Evolutionary conservation across 2,797 vertebrate genomes (phyloP).

Genomic region (Antennarius maculatus): DNA sequence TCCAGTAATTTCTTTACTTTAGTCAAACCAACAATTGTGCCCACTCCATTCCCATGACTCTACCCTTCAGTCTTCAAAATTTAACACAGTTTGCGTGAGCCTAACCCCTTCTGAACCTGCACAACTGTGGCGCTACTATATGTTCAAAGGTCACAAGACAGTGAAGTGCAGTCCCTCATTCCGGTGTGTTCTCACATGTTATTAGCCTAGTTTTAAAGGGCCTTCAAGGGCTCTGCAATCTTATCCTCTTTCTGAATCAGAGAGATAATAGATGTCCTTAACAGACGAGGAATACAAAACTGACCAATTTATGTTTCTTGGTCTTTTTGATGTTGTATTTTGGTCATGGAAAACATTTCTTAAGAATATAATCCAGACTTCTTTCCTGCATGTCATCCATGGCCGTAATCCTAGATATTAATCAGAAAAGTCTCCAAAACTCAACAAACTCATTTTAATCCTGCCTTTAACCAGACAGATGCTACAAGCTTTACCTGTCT

Average conservation of each 20-base stretch:
- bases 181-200: constrained; percentile 28
- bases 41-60: background rate
- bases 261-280: constrained; percentile 70
- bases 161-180: constrained; percentile 34
- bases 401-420: background rate
- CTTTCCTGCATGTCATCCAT: background rate
- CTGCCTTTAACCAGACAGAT: constrained; percentile 7
- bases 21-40: background rate
- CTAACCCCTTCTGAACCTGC: constrained; percentile 13
- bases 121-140: background rate
- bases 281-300: constrained; percentile 47
- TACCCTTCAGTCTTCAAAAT: too few relatives aligned
- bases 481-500: constrained; percentile 42
- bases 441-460: constrained; percentile 6
- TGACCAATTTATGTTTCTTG: constrained; percentile 33
- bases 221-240: constrained; percentile 50
- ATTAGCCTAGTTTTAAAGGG: constrained; percentile 71
- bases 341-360: background rate
- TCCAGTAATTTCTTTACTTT: background rate
- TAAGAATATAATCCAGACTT: background rate
- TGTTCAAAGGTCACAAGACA: constrained; percentile 9
- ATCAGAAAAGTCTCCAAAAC: background rate
- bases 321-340: constrained; percentile 4
- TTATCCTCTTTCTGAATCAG: constrained; percentile 66
- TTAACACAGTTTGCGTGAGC: background rate